A percentile compares a stretch with the other conserved stretches of the same genome.
These are phyloP conservation scores for Lordiphosa fenestrarum DNA, from an alignment of 2,888 invertebrate species.

Conservation along the genomic window DNA sequence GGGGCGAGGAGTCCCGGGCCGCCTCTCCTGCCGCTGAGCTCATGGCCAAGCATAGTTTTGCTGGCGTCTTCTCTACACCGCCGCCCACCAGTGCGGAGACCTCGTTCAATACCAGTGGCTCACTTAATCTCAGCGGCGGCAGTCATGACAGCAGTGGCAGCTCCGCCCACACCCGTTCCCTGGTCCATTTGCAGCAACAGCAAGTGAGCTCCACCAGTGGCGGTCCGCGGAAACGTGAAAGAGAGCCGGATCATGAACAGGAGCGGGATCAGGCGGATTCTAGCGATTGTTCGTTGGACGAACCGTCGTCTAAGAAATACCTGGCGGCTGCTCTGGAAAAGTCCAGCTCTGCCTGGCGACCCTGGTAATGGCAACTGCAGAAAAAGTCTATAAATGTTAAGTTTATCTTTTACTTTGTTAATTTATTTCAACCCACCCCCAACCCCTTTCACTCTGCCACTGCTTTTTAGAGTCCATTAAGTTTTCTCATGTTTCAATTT, in stretches of 20 bases:
- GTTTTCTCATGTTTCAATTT: conserved; percentile 57
- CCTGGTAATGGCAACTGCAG: conserved; percentile 79
- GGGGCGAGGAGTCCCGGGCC: conserved; percentile 82
- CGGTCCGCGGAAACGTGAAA: conserved; percentile 19
- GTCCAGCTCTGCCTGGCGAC: conserved; percentile 82
- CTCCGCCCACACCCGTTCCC: conserved; percentile 17
- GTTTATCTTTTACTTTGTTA: conserved; percentile 45
- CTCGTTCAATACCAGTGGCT: conserved; percentile 76
- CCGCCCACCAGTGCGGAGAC: conserved; percentile 84
- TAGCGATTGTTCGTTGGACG: conserved; percentile 70
- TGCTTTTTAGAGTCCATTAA: conserved; percentile 33
- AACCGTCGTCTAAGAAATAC: conserved; percentile 66
- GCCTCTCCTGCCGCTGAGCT: conserved; percentile 55
- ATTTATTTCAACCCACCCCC: conserved; percentile 29
- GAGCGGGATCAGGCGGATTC: conserved; percentile 57
- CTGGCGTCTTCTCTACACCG: conserved; percentile 81
- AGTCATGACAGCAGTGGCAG: conserved; percentile 80
- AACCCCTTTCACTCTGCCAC: too few relatives aligned
- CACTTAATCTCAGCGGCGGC: conserved; percentile 58
- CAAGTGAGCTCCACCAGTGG: conserved; percentile 76
- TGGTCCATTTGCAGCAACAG: conserved; percentile 76
- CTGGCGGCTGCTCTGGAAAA: conserved; percentile 67
- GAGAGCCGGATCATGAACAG: conserved; percentile 39
- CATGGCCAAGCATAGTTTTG: conserved; percentile 61
- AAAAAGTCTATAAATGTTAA: conserved; percentile 40